Percentiles rank a stretch among this genome's conserved stretches.
These are phyloP conservation scores for Hydraecia micacea DNA, from an alignment of 2,888 invertebrate genomes.

Conservation along the genomic window DNA sequence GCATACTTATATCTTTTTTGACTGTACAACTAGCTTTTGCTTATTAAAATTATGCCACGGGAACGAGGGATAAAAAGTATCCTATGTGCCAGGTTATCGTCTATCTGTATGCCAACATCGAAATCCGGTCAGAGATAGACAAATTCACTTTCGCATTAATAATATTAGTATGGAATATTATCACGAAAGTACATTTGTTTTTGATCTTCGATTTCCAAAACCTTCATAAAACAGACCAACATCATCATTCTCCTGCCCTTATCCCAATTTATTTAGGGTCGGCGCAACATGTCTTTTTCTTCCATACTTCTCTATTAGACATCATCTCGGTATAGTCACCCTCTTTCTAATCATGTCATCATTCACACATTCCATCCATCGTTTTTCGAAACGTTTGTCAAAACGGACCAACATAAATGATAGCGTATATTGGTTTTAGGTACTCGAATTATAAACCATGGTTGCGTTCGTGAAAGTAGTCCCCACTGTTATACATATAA, in stretches of 20 bases:
- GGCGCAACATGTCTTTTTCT: no score
- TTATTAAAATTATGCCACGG: neutral
- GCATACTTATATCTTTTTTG: no score
- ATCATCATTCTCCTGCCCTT: no score
- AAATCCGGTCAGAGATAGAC: neutral
- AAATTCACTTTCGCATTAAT: neutral
- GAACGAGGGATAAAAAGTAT: neutral
- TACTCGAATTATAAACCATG: neutral
- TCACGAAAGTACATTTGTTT: neutral
- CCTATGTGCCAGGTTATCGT: neutral
- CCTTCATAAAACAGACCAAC: neutral
- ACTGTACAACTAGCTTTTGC: no score
- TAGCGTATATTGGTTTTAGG: neutral
- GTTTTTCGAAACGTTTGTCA: no score
- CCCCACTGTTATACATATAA: constrained; percentile 12
- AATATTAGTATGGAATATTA: neutral
- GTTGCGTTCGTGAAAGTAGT: constrained; percentile 2
- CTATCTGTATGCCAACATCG: neutral
- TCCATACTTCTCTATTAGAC: no score
- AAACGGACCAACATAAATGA: neutral
- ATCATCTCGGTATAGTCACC: no score
- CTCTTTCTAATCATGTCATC: no score
- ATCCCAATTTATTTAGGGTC: no score
- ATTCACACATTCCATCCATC: no score
- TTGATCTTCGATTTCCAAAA: neutral